Base-by-base conservation (phyloP, 2,113 vertebrate genomes). In the Copsychus sechellarum region DNA sequence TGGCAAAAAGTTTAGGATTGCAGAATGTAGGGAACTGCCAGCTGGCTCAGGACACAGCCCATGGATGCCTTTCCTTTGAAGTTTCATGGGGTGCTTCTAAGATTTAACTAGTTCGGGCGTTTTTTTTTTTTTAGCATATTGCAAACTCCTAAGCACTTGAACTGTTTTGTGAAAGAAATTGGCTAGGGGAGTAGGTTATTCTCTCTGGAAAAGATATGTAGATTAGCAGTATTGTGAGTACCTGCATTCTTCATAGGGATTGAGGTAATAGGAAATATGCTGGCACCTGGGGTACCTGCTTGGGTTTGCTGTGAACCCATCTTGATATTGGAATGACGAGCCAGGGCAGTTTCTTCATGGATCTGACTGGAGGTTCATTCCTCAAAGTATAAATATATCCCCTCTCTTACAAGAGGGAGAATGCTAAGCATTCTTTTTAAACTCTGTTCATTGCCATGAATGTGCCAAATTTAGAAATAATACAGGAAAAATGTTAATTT, bases 161-260 rank as follows among this genome's bases (percentile, higher is more conserved):
- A 17, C 42, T 51, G 3, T 33, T 42, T 70, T 36, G 7, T 26
- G 16, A 40, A 76, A 36, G 15, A 54, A 51, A 5, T 28, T 57
- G 14, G 1, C 31, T 48, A 11, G 60, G 56, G 77, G 45, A 48
- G 45, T 9, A 34, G 42, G 24, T 26, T 60, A 9, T 77, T 47
- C 14, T 47, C 20, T 77, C 50, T 86, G 64, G 34, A 48, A 42
- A 7, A 60, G 24, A 65, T 36, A 9, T 88, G 23, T 22, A 61
- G 40, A 16, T 22, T 0, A 3, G 17, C 20, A 42, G 28, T 1
- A 0, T 21, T 21, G 13, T 13, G 21, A 42, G 36, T n/a, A 21
- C 24, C 28, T 91, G 58, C 7, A 4, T 53, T 84, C 2, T 0
- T 45, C 24, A 4, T 2, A 14, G 50, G 40, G 20, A 6, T 20